phyloP scores from a whole-genome alignment of 2,888 invertebrate species.

The Selenia dentaria region DNA sequence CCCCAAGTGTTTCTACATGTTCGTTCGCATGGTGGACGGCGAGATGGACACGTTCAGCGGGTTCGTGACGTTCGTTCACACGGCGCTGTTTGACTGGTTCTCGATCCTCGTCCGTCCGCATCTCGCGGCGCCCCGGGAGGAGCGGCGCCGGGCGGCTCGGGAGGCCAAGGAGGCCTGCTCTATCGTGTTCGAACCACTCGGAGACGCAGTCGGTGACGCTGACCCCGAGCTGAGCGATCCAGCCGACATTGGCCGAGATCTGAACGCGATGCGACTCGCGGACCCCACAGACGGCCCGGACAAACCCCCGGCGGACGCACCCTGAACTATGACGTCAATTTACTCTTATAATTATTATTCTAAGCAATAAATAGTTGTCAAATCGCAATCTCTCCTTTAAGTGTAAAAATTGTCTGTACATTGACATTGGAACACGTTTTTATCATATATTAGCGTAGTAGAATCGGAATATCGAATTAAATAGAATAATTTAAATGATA shows the following conservation, averaged over 20 bases:
- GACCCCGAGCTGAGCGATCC: not conserved
- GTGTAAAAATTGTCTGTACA: conserved; percentile 9
- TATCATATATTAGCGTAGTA: conserved; percentile 8
- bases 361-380: conserved; percentile 7
- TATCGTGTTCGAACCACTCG: not conserved
- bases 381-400: conserved; percentile 10
- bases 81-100: conserved; percentile 52
- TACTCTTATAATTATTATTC: not conserved
- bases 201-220: not conserved
- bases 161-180: not conserved
- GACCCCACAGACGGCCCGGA: too few relatives aligned
- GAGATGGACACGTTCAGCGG: conserved; percentile 48
- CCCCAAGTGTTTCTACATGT: conserved; percentile 39
- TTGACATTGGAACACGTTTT: conserved; percentile 10
- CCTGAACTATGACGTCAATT: not conserved
- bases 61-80: conserved; percentile 57
- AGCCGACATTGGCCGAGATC: not conserved
- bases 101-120: conserved; percentile 41
- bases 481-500: conserved; percentile 1
- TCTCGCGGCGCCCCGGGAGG: conserved; percentile 25
- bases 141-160: not conserved
- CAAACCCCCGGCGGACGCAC: not conserved
- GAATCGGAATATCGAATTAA: not conserved
- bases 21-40: conserved; percentile 40
- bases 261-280: not conserved